phyloP scores from a whole-genome alignment of 2,888 invertebrate genomes.

The Pyralis farinalis region DNA sequence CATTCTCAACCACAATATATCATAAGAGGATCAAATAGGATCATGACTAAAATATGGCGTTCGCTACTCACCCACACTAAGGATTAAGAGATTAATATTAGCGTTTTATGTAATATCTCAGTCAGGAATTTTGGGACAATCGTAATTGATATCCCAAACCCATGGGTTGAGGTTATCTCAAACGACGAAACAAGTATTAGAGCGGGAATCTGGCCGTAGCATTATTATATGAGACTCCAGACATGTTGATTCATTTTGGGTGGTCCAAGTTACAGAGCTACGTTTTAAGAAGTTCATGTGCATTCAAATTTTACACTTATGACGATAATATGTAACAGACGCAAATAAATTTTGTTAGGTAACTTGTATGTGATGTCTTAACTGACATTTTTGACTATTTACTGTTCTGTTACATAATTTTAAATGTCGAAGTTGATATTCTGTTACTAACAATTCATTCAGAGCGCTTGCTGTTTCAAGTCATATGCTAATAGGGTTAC shows the following conservation, averaged over 20 bases:
- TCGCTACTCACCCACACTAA: slow-evolving; percentile 1
- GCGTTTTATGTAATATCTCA: neutral
- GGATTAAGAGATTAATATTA: slow-evolving; percentile 4
- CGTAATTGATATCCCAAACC: slow-evolving; percentile 10
- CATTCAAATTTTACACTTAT: too few relatives aligned
- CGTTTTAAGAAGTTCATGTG: too few relatives aligned
- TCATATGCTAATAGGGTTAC: too few relatives aligned
- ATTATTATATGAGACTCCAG: too few relatives aligned
- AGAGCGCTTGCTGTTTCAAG: too few relatives aligned
- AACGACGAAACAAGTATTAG: slow-evolving; percentile 4
- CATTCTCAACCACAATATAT: slow-evolving; percentile 13
- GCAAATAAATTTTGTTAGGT: too few relatives aligned
- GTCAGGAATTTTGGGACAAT: slow-evolving; percentile 1
- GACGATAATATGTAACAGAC: too few relatives aligned
- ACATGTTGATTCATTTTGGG: slow-evolving; percentile 3
- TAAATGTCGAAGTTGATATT: neutral
- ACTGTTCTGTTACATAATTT: neutral
- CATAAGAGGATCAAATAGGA: slow-evolving; percentile 30
- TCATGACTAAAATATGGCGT: slow-evolving; percentile 28
- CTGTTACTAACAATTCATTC: neutral
- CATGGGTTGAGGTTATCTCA: slow-evolving; percentile 4
- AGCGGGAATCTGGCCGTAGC: neutral
- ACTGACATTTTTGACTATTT: too few relatives aligned
- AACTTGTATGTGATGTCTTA: too few relatives aligned
- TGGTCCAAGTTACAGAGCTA: slow-evolving; percentile 3